Evolutionary conservation across 2,113 vertebrate species (phyloP).

Genomic region (Cacatua alba): DNA sequence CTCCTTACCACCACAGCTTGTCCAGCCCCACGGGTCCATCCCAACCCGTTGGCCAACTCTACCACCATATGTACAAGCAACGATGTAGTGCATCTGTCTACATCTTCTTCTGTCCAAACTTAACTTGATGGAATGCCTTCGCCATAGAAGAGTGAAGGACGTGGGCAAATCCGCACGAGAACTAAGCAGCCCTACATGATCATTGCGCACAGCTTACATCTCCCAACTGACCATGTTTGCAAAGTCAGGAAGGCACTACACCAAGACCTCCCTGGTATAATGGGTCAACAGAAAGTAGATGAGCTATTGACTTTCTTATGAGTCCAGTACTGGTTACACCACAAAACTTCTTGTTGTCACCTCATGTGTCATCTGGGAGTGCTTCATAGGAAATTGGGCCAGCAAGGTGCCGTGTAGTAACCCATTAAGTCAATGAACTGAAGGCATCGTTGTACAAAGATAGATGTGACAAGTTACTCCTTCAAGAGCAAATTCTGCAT

Average conservation of each 20-base stretch:
- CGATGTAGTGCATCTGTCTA: rapidly evolving
- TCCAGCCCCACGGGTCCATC: no score
- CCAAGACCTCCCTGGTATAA: neutral
- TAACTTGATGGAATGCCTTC: neutral
- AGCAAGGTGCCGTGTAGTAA: neutral
- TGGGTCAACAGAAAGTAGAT: neutral
- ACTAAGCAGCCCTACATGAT: neutral
- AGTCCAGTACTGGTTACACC: neutral
- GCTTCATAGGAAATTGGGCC: neutral
- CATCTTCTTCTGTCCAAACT: neutral
- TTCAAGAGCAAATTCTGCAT: neutral
- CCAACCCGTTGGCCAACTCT: rapidly evolving
- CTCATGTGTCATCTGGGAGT: neutral
- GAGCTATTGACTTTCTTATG: neutral
- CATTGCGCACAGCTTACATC: neutral
- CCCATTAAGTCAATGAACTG: neutral
- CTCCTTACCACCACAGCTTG: no score
- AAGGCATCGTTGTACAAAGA: neutral
- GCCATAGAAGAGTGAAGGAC: neutral
- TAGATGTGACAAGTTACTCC: neutral
- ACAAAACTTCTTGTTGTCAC: rapidly evolving
- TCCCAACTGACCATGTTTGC: neutral
- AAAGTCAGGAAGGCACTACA: neutral
- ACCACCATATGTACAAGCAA: rapidly evolving
- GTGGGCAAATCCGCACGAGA: rapidly evolving